Percentiles rank a stretch among this genome's conserved stretches.
phyloP scores from a whole-genome alignment of 2,888 invertebrate species.

The Nematopogon swammerdamellus region DNA sequence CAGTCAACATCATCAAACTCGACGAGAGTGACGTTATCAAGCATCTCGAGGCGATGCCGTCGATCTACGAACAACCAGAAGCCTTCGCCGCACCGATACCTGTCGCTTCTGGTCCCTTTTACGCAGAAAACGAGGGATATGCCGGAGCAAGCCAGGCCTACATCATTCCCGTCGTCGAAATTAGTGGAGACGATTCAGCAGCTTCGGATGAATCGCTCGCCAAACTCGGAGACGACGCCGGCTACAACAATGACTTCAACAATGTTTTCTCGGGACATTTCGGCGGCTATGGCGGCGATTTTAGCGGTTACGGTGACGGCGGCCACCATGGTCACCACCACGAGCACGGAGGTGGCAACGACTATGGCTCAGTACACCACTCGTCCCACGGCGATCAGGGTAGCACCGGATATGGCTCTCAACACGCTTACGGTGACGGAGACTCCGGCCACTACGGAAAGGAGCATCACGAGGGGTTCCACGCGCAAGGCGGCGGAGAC shows the following conservation, averaged over 20 bases:
- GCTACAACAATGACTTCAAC: conserved; percentile 31
- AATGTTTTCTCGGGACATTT: conserved; percentile 21
- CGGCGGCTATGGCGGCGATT: conserved; percentile 35
- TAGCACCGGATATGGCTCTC: conserved; percentile 45
- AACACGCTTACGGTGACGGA: conserved; percentile 51
- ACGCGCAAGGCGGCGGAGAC: conserved; percentile 46
- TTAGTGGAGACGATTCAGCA: conserved; percentile 26
- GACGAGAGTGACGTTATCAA: conserved; percentile 42
- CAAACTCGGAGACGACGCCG: conserved; percentile 29
- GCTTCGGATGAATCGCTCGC: conserved; percentile 32
- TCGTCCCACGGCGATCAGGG: conserved; percentile 49
- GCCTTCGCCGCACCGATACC: conserved; percentile 30
- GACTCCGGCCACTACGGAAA: conserved; percentile 52
- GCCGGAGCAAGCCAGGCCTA: conserved; percentile 23
- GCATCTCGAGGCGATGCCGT: conserved; percentile 23
- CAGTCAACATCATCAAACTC: conserved; percentile 44
- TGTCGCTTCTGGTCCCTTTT: conserved; percentile 24
- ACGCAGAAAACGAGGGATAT: conserved; percentile 25
- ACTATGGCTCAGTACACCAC: conserved; percentile 36
- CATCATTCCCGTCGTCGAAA: conserved; percentile 38
- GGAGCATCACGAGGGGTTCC: conserved; percentile 49
- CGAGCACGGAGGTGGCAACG: conserved; percentile 34
- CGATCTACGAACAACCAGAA: conserved; percentile 29
- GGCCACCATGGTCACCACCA: conserved; percentile 6
- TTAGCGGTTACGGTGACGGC: conserved; percentile 19